Base-by-base conservation (phyloP, 1,140 invertebrate genomes). In the Drosophila baimaii region DNA sequence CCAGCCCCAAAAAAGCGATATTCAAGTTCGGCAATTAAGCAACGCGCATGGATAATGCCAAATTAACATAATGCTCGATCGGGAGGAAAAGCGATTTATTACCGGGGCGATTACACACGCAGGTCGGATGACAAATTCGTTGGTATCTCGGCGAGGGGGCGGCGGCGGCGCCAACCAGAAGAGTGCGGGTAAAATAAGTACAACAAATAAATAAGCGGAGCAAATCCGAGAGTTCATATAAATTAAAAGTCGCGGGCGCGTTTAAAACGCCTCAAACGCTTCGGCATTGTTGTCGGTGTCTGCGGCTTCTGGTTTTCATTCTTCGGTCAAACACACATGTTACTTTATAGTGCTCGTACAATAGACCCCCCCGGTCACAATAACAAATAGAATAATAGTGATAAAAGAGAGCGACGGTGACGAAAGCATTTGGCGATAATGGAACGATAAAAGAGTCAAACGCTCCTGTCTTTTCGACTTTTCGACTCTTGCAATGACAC, bases 351-450 rank as follows among this genome's bases (percentile, higher is more conserved):
- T 35, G 19, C 19, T 39, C 55, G 35, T 17, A 73, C 77, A 81
- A 72, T 52, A 79, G 58, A 66, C 21, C 46, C 21, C 46, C 49
- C 55, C 27, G 25, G 49, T 44, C 44, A 56, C 58, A 62, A 57
- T 52, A 77, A 51, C 61, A 58, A 52, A 41, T 54, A 66, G 35
- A 70, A 52, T 49, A 70, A 78, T 63, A 78, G 70, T 46, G 66
- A 65, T 66, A 64, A 85, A 68, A 74, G 31, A 76, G 69, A 68
- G 69, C 81, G 65, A 72, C 69, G 75, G 51, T 52, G 83, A 86
- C 83, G 83, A 86, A 88, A 88, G 83, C 83, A 64, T 88, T 88
- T 73, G 43, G 79, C 79, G 82, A 88, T 86, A 86, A 86, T 86
- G 82, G 58, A 88, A 86, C 79, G 82, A 86, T 86, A 86, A 86